These are phyloP conservation scores for Alosa alosa DNA, from an alignment of 2,113 vertebrate genomes.

Conservation along the genomic window DNA sequence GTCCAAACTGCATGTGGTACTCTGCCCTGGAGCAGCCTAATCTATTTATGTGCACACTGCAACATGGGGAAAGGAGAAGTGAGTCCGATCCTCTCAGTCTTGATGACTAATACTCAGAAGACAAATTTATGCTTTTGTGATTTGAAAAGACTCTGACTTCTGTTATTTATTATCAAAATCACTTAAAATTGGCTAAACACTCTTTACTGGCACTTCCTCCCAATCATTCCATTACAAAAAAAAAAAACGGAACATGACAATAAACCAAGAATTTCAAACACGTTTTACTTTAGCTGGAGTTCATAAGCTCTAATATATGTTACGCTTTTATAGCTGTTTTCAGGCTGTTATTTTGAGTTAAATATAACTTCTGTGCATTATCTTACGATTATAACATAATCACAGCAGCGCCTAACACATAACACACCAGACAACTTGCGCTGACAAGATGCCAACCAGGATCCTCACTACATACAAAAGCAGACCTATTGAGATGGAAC, in stretches of 20 bases:
- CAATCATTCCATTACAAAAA: neutral
- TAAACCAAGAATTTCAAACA: neutral
- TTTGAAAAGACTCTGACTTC: neutral
- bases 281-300: no score
- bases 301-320: neutral
- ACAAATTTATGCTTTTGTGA: neutral
- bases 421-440: neutral
- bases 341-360: neutral
- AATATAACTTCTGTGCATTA: neutral
- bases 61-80: neutral
- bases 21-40: neutral
- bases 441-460: neutral
- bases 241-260: neutral
- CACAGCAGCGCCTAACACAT: neutral
- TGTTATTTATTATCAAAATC: neutral
- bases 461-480: neutral
- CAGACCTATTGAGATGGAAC: neutral
- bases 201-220: neutral
- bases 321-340: neutral
- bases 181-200: neutral
- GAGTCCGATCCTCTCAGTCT: neutral
- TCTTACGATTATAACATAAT: neutral
- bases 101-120: neutral
- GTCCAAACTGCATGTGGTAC: constrained; percentile 6
- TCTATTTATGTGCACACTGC: neutral